Evolutionary conservation across 1,140 invertebrate genomes (phyloP), one percentile per base, ranked within the genome.

Genomic region (Bemisia tabaci): DNA sequence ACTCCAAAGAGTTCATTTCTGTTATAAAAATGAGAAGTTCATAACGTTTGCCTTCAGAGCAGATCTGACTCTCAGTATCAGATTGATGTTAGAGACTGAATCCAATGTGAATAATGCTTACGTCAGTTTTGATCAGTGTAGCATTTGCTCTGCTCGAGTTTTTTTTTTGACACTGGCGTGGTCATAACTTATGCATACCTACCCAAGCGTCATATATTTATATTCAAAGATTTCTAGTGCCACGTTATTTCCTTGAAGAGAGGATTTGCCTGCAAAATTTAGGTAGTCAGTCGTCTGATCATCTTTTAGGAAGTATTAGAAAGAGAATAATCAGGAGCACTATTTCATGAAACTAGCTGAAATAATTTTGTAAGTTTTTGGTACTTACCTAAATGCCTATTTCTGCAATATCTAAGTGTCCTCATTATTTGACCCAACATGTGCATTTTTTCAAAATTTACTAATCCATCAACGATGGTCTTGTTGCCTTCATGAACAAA

Each of bases 401-500:
- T 85, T 71, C 88, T 82, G 76, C 88, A 91, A 72, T 87, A 87
- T 67, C 87, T 77, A 65, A 92, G 84, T 48, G 85, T 90, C 68
- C 89, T 80, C 78, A 93, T 82, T 0, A 89, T 90, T 76, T 92
- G 87, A 23, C 89, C 89, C 71, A 93, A 81, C 88, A 93, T 90
- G 74, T 92, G 90, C 91, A 94, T 94, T 80, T 94, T 94, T 76
- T 94, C 91, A 79, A 93, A 94, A 75, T 93, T 94, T 25, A 94
- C 87, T 59, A 94, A 77, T 12, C 87, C 87, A 74, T 91, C 89
- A 69, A 90, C 81, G 71, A 85, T 87, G 1, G 90, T 92, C 76
- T 91, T 91, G 76, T 93, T 94, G n/a, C 91, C 91, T 77, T 93
- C 91, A 75, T 94, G 89, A 17, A 89, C 89, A 73, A 94, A 94